Base-by-base conservation (phyloP, 2,797 vertebrate genomes). In the Anguilla pacifica region DNA sequence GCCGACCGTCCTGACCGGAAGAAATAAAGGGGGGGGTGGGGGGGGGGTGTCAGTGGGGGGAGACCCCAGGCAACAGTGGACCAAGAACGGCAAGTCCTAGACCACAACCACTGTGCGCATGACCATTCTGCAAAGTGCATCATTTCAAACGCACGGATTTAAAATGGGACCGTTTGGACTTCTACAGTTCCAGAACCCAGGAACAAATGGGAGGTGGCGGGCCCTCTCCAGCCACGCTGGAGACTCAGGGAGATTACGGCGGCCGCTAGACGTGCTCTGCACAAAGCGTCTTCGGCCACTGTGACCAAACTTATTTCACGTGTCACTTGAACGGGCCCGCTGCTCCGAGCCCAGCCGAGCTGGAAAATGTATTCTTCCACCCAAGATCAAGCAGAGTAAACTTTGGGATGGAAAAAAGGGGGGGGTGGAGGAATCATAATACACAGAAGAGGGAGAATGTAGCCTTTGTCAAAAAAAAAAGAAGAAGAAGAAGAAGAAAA, bases 1-100 rank as follows among this genome's bases (percentile, higher is more conserved):
- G 96, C 85, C 98, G 96, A 4, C 98, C 98, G n/a, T 99, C 98
- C 98, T 98, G 94, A 91, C 92, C 83, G 88, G 70, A 77, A n/a
- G 55, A 43, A 9, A 67, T 84, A 25, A 35, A 1, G 39, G 31
- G 57, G 49, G 3, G 22, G 87, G 72, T n/a, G 3, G 22, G 82
- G 64, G 43, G 85, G 7, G 79, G 35, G 6, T 6, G n/a, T 84
- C 72, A 49, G 85, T 10, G 35, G 53, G 10, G 9, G 17, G 74
- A 22, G 74, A 25, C 74, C 74, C 0, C 13, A 3, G 17, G 39
- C 17, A 4, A 10, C 17, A 5, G 19, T 25, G 1, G 74, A 43
- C 35, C 35, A 25, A 28, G 39, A 2, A 35, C 35, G 1, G 15
- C 0, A 31, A 77, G 11, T 39, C 72, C 31, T 6, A 5, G 31